Evolutionary conservation across 2,797 vertebrate species (phyloP), one percentile per base, ranked within the genome.

Genomic region (Zalophus californianus): DNA sequence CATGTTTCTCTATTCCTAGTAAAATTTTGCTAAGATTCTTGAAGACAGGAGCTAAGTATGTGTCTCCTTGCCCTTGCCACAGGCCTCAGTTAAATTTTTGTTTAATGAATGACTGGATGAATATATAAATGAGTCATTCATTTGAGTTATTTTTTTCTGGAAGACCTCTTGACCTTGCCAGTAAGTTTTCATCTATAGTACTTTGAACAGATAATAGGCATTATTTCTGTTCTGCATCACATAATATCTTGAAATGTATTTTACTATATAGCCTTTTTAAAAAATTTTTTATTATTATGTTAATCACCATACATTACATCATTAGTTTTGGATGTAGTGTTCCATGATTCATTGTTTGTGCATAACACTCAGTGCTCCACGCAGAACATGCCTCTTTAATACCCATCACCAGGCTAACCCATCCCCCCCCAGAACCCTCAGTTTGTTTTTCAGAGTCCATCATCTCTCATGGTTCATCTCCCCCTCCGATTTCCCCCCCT

Each of bases 21-120:
- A 88, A 95, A 88, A 72, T 96, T 60, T 38, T 90, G 38, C 27
- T 75, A 50, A 68, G 58, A 79, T n/a, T 56, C 35, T 32, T 90
- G 50, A 96, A 29, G 3, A 62, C 25, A 87, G 23, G 20, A 18
- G n/a, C 35, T 72, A 86, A 38, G 41, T 85, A 20, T 58, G 0
- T 86, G 66, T 80, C 7, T 41, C 7, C 41, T 0, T 32, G 3
- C 10, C 79, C 15, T 29, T 87, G 18, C 14, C 4, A 29, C 27
- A 94, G 18, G 8, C 1, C 20, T 90, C 56, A 80, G 16, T 35
- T 32, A 75, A 93, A 91, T 18, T 35, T 64, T 86, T 92, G 3
- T 68, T 93, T 84, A 78, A 66, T 58, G 64, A 5, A 54, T 88
- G 6, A 58, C 9, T 66, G 1, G 20, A 21, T 75, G 29, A 79